phyloP scores from a whole-genome alignment of 2,113 vertebrate genomes.

The Aspidoscelis tigris region DNA sequence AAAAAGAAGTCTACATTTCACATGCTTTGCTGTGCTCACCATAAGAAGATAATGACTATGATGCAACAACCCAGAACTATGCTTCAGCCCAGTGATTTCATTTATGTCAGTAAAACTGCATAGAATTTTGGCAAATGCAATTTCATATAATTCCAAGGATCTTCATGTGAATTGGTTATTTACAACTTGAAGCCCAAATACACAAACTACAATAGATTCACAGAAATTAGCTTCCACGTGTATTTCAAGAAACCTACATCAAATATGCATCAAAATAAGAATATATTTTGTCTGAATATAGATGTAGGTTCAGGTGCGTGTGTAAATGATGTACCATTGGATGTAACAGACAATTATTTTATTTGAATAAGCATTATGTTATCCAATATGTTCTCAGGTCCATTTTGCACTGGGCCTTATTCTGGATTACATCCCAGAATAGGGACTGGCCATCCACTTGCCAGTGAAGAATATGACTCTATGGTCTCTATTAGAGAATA shows the following conservation, averaged over 20 bases:
- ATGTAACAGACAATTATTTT: not conserved
- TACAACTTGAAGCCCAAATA: not conserved
- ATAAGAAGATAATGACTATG: not conserved
- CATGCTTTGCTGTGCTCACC: not conserved
- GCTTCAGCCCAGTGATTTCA: not conserved
- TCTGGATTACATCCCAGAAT: too few species aligned
- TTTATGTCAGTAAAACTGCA: not conserved
- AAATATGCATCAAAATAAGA: not conserved
- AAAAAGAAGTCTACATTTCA: not conserved
- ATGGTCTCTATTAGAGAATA: too few species aligned
- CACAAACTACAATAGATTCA: not conserved
- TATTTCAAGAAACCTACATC: not conserved
- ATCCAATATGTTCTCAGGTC: not conserved
- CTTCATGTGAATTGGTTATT: not conserved
- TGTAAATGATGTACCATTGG: not conserved
- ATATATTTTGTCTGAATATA: not conserved
- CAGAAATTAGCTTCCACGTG: not conserved
- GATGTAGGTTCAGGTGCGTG: not conserved
- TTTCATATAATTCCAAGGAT: not conserved
- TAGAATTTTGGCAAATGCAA: not conserved
- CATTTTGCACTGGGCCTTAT: too few species aligned
- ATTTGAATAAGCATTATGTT: not conserved
- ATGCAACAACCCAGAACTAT: too few species aligned
- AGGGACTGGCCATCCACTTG: too few species aligned
- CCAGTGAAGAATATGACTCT: too few species aligned